phyloP scores from a whole-genome alignment of 2,888 invertebrate genomes.

The Caenorhabditis virilis region DNA sequence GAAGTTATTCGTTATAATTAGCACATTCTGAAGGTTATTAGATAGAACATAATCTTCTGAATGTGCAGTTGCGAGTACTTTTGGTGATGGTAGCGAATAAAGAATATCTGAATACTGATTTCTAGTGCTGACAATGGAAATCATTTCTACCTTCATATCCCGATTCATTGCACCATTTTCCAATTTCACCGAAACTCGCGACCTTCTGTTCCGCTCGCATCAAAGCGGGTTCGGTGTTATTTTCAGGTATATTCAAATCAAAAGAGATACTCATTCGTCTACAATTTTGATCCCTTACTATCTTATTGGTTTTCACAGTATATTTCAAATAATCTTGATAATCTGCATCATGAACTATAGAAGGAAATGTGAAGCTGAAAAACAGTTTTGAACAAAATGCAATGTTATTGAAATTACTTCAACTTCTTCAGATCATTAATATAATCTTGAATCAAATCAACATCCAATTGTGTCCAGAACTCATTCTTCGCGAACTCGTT shows the following conservation, averaged over 20 bases:
- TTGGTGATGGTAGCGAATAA: conserved; percentile 3
- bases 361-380: too few relatives aligned
- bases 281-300: not conserved
- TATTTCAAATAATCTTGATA: not conserved
- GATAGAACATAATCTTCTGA: conserved; percentile 1
- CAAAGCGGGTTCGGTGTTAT: too few relatives aligned
- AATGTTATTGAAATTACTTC: not conserved
- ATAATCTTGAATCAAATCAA: too few relatives aligned
- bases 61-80: conserved; percentile 4
- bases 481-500: conserved; percentile 13
- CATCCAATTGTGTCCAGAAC: conserved; percentile 37
- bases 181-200: not conserved
- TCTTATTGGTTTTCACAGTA: not conserved
- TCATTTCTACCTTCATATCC: too few relatives aligned
- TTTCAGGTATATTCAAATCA: not conserved
- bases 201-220: not conserved
- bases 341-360: too few relatives aligned
- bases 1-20: conserved; percentile 23
- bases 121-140: too few relatives aligned
- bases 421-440: not conserved
- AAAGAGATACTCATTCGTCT: not conserved
- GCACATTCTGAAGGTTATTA: conserved; percentile 7
- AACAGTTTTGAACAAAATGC: not conserved
- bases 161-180: not conserved
- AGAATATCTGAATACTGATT: too few relatives aligned